Conservation (phyloP, 2,797 vertebrate species). For the Menidia menidia region DNA sequence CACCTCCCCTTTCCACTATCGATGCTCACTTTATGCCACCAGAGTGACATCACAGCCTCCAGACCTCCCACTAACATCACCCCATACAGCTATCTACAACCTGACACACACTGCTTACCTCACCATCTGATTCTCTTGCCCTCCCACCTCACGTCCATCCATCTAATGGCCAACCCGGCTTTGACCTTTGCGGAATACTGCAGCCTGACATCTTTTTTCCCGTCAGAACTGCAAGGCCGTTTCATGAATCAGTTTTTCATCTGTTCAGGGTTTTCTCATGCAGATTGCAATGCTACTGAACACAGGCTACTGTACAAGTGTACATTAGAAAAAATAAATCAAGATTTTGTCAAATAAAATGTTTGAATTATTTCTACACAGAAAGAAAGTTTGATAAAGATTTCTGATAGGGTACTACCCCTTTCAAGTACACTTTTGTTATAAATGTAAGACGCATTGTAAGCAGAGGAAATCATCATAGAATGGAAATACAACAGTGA, state of each 20-base stretch:
- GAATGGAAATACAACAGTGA: background rate
- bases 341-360: background rate
- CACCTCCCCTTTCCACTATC: constrained; percentile 23
- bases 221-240: too few relatives aligned
- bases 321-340: background rate
- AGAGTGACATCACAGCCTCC: constrained; percentile 65
- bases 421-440: background rate
- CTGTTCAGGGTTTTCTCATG: too few relatives aligned
- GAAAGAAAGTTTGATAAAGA: background rate
- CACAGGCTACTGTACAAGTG: background rate
- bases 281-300: too few relatives aligned
- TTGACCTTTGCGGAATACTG: constrained; percentile 30
- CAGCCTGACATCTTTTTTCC: background rate
- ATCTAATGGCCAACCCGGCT: constrained; percentile 7
- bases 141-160: constrained; percentile 28
- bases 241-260: too few relatives aligned
- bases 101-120: constrained; percentile 52
- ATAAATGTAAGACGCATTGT: background rate
- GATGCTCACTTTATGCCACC: constrained; percentile 44
- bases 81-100: constrained; percentile 51
- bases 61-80: constrained; percentile 60
- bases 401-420: background rate
- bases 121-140: constrained; percentile 18
- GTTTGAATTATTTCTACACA: background rate
- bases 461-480: background rate